Conservation (phyloP, 2,797 vertebrate species). For the Myripristis jacobus region DNA sequence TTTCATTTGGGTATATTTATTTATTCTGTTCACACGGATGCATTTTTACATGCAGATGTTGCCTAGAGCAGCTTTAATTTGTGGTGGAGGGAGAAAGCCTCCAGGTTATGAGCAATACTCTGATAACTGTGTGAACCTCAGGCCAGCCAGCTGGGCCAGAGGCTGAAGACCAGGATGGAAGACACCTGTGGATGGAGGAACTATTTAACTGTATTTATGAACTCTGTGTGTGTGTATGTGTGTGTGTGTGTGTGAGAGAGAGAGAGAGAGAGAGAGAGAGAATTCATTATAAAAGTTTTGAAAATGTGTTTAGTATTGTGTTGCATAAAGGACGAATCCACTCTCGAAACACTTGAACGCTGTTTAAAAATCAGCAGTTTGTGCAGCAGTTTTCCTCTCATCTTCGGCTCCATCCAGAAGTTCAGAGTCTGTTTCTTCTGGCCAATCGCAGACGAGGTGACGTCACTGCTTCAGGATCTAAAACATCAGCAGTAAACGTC, state of each 20-base stretch:
- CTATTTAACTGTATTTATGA: conserved; percentile 32
- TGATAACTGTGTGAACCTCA: background rate
- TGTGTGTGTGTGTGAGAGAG: background rate
- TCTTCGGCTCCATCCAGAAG: background rate
- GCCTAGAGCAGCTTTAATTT: too few relatives aligned
- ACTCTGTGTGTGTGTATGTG: conserved; percentile 9
- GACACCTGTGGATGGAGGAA: conserved; percentile 37
- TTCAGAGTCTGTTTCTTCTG: background rate
- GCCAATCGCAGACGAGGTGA: too few relatives aligned
- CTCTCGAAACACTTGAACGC: background rate
- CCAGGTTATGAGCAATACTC: background rate
- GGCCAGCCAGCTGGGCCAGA: conserved; percentile 2
- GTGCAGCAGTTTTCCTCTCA: background rate
- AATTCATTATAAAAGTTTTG: background rate
- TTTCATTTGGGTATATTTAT: too few relatives aligned
- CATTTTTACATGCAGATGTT: too few relatives aligned
- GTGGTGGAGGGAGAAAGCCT: background rate
- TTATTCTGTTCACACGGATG: too few relatives aligned
- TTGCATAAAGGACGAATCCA: conserved; percentile 8
- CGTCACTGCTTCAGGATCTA: too few relatives aligned
- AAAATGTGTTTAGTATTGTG: conserved; percentile 18
- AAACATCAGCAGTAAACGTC: too few relatives aligned
- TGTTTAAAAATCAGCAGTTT: background rate
- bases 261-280: background rate
- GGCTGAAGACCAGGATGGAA: conserved; percentile 46